Percentiles rank a stretch among this genome's conserved stretches.
Conservation (phyloP, 2,888 invertebrate species). For the Helleia helle region DNA sequence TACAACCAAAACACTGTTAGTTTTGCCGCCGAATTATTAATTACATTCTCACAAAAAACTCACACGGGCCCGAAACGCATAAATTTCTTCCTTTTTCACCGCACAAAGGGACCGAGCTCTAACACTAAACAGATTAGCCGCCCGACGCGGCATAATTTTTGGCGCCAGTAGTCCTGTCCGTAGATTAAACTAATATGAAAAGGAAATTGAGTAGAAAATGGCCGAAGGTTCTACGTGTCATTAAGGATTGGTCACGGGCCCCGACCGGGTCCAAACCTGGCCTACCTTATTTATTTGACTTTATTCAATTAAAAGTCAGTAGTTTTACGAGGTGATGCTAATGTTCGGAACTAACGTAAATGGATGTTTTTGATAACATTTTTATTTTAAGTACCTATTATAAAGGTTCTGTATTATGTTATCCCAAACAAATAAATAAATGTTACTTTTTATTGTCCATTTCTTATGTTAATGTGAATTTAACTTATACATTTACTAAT, state of each 20-base stretch:
- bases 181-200: slow-evolving; percentile 74
- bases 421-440: slow-evolving; percentile 31
- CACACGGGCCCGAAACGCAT: slow-evolving; percentile 71
- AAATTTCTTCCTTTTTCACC: slow-evolving; percentile 72
- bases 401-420: slow-evolving; percentile 2
- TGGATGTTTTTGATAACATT: slow-evolving; percentile 58
- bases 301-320: slow-evolving; percentile 66
- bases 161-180: slow-evolving; percentile 72
- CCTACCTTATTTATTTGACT: slow-evolving; percentile 64
- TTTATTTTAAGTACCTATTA: neutral
- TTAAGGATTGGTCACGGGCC: slow-evolving; percentile 66
- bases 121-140: slow-evolving; percentile 69
- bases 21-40: slow-evolving; percentile 76
- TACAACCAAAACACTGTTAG: slow-evolving; percentile 74
- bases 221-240: slow-evolving; percentile 67
- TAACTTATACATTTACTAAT: too few relatives aligned
- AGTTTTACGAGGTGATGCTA: slow-evolving; percentile 62
- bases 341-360: slow-evolving; percentile 57
- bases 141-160: slow-evolving; percentile 70
- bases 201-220: slow-evolving; percentile 74
- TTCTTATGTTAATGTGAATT: too few relatives aligned
- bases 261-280: slow-evolving; percentile 46
- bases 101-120: slow-evolving; percentile 66
- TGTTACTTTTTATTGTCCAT: too few relatives aligned
- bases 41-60: slow-evolving; percentile 72